Evolutionary conservation across 2,113 vertebrate species (phyloP).

Genomic region (Callorhinus ursinus): DNA sequence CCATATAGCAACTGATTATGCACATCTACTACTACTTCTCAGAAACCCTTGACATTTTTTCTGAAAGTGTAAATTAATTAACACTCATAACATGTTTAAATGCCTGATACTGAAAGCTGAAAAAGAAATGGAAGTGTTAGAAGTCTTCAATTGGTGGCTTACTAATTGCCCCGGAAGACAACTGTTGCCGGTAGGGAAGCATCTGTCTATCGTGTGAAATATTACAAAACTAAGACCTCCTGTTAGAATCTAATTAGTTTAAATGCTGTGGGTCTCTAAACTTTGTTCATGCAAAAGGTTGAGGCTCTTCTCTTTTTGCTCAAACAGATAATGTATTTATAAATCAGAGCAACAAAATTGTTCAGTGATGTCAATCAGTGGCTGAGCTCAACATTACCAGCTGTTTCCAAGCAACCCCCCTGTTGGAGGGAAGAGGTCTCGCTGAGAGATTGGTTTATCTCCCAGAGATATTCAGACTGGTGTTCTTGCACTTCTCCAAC

Average conservation of each 20-base stretch:
- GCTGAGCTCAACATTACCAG: not conserved
- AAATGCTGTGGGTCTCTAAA: not conserved
- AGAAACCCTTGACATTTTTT: constrained; percentile 1
- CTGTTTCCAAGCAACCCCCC: constrained; percentile 64
- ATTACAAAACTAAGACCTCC: constrained; percentile 54
- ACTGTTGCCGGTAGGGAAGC: not conserved
- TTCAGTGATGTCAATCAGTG: constrained; percentile 25
- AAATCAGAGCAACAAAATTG: constrained; percentile 60
- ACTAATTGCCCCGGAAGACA: constrained; percentile 47
- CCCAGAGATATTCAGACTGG: not conserved
- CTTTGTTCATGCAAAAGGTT: constrained; percentile 43
- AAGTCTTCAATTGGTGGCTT: not conserved
- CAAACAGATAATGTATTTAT: constrained; percentile 63
- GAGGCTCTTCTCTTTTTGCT: constrained; percentile 24
- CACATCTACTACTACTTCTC: not conserved
- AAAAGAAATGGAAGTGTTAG: constrained; percentile 36
- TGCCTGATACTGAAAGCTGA: not conserved
- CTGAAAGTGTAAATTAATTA: constrained; percentile 56
- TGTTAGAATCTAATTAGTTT: constrained; percentile 53
- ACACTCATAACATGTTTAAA: constrained; percentile 57
- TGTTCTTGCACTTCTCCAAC: not conserved
- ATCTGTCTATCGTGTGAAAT: constrained; percentile 53
- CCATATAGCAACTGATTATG: not conserved
- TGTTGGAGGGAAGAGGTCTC: not conserved
- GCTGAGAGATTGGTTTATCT: constrained; percentile 61